Percentiles rank a stretch among this genome's conserved stretches.
These are phyloP conservation scores for Heliconius himera DNA, from an alignment of 1,140 invertebrate species.

Conservation along the genomic window DNA sequence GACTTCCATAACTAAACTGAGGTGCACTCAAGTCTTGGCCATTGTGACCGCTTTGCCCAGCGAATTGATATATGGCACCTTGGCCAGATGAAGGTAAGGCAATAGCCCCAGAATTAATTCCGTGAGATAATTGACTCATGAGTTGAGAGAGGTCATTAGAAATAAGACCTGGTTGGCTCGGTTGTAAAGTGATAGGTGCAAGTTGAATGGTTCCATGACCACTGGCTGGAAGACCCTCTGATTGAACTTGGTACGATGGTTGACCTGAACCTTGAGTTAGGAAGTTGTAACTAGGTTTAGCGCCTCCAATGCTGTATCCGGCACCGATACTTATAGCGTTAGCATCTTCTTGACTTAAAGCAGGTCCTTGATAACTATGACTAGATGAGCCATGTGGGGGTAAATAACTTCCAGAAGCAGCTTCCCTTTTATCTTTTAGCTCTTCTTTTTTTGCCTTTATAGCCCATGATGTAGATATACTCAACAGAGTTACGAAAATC, in stretches of 20 bases:
- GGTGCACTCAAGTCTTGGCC: constrained; percentile 47
- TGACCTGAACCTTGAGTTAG: constrained; percentile 52
- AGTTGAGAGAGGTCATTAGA: constrained; percentile 66
- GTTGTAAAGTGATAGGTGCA: constrained; percentile 66
- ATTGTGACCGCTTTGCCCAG: constrained; percentile 46
- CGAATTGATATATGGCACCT: constrained; percentile 49
- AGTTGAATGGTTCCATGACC: constrained; percentile 65
- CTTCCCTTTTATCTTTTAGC: constrained; percentile 71
- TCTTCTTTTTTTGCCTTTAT: constrained; percentile 64
- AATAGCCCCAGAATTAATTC: constrained; percentile 63
- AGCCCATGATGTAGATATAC: constrained; percentile 64
- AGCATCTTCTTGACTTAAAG: constrained; percentile 59
- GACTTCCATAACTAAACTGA: constrained; percentile 56
- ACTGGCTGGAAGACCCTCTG: constrained; percentile 56
- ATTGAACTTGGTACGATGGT: constrained; percentile 53
- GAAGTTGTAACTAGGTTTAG: constrained; percentile 63
- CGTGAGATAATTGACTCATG: constrained; percentile 71
- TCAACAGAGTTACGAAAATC: constrained; percentile 58
- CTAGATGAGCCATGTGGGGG: constrained; percentile 44
- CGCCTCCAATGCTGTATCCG: constrained; percentile 73
- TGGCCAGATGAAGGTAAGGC: constrained; percentile 52
- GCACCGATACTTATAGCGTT: constrained; percentile 72
- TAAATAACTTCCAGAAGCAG: constrained; percentile 51
- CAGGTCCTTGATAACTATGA: constrained; percentile 59
- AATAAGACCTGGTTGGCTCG: constrained; percentile 52